Base-by-base conservation (phyloP, 2,797 vertebrate species). In the Coranthus polyacanthus region DNA sequence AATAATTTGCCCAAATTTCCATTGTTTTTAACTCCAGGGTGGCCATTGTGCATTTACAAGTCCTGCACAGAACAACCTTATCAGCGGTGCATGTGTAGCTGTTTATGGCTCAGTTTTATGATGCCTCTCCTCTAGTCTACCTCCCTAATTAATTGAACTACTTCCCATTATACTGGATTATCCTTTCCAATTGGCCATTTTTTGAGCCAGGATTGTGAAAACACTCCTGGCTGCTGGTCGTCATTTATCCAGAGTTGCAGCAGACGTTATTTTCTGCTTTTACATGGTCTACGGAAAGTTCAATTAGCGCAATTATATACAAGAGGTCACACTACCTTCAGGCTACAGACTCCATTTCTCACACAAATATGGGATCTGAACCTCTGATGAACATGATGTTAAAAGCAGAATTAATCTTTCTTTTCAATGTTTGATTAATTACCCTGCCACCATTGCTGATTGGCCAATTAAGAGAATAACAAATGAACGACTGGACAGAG, bases 131-230 rank as follows among this genome's bases (percentile, higher is more conserved):
- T 78, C 80, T 82, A 66, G 72, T 79, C 61, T 77, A 61, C 81
- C 67, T 85, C 56, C 26, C 50, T 84, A 82, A 88, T 91, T 88
- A 84, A 89, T 86, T 79, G 75, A 85, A 87, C 82, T 72, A 84
- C 79, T 90, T 88, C 85, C 82, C 83, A 84, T 90, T 80, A 79
- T 71, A 67, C 66, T 63, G 54, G 68, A 86, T 87, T 85, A 82
- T 81, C 60, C 50, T 75, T 75, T 82, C 72, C 82, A 82, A 77
- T 75, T 81, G 74, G 61, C 62, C 39, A 46, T 78, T 86, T 84
- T 86, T 79, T 3, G 8, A 60, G 65, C 78, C 71, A 76, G 63
- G 69, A 71, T 80, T 72, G 72, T 86, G 66, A 72, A 81, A 76
- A 82, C 77, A 79, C 77, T 59, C 54, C 46, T 56, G 60, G 68